Percentiles rank a stretch among this genome's conserved stretches.
These are phyloP conservation scores for Myripristis murdjan DNA, from an alignment of 2,797 vertebrate species.

Conservation along the genomic window DNA sequence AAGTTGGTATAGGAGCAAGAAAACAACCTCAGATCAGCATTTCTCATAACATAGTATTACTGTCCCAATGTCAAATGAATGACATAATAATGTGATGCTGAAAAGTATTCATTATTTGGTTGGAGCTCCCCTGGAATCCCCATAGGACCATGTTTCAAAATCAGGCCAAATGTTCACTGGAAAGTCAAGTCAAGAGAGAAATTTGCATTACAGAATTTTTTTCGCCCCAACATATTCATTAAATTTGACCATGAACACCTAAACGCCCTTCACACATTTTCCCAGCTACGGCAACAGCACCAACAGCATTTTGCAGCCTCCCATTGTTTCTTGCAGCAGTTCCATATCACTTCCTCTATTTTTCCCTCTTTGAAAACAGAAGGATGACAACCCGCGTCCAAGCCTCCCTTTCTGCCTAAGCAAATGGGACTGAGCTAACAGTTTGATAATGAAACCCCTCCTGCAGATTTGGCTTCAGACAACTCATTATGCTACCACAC, in stretches of 20 bases:
- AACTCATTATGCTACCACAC: slow-evolving; percentile 30
- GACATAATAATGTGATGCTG: no score
- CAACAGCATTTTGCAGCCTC: background rate
- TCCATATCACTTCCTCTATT: no score
- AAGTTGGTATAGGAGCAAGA: no score
- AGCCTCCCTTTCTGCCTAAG: slow-evolving; percentile 1
- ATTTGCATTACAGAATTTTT: background rate
- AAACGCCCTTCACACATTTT: background rate
- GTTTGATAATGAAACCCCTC: slow-evolving; percentile 41
- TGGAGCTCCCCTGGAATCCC: no score
- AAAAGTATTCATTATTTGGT: no score
- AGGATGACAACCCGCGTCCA: background rate
- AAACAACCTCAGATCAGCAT: no score
- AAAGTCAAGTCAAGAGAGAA: background rate
- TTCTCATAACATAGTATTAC: no score
- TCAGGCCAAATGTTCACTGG: background rate
- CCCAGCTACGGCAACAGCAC: slow-evolving; percentile 5
- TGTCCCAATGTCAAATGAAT: no score
- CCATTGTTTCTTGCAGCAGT: background rate
- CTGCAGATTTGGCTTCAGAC: slow-evolving; percentile 47
- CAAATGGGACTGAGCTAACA: slow-evolving; percentile 28
- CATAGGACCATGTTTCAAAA: background rate
- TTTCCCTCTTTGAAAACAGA: background rate
- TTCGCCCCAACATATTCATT: background rate
- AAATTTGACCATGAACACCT: no score